Evolutionary conservation across 2,797 vertebrate species (phyloP).

Genomic region (Simalia tracyae): DNA sequence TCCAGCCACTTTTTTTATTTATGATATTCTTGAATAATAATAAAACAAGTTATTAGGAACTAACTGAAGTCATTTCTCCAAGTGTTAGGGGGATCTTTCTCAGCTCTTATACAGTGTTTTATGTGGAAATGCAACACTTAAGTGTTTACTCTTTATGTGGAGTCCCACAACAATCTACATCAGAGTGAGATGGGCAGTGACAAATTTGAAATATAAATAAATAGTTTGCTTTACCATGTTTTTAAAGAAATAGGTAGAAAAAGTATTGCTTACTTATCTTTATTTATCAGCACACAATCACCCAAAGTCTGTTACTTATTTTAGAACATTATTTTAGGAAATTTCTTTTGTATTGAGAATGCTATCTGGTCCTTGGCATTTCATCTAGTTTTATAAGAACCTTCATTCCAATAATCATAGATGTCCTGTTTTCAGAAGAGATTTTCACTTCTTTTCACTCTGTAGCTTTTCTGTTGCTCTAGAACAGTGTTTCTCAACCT

Average conservation of each 20-base stretch:
- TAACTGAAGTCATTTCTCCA: neutral
- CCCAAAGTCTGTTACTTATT: too few species aligned
- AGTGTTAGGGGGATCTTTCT: neutral
- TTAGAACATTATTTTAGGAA: too few species aligned
- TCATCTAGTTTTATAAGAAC: neutral
- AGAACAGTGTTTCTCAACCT: neutral
- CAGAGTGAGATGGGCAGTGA: too few species aligned
- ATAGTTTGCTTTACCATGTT: too few species aligned
- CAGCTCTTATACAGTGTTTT: neutral
- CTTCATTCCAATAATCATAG: neutral
- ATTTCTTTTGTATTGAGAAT: too few species aligned
- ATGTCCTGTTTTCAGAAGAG: neutral
- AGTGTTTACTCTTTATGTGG: neutral
- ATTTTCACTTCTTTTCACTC: neutral
- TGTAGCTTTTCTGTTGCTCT: neutral
- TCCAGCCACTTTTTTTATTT: neutral
- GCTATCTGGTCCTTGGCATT: neutral
- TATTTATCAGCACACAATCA: too few species aligned
- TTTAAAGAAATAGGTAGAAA: too few species aligned
- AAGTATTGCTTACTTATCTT: too few species aligned
- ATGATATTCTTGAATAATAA: neutral
- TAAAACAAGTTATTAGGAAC: neutral
- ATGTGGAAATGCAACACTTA: neutral
- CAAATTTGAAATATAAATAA: neutral
- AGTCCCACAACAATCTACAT: too few species aligned